These are phyloP conservation scores for Xenopus tropicalis DNA, from an alignment of 2,113 vertebrate genomes.

Conservation along the genomic window UCB_Xtro_10.0 CM004443.2:143396001-143396500, in stretches of 20 bases:
- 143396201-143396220: constrained; percentile 75
- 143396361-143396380: constrained; percentile 81
- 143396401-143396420: constrained; percentile 84
- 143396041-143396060: constrained; percentile 80
- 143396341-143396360: constrained; percentile 71
- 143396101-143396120: constrained; percentile 88
- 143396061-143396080: constrained; percentile 69
- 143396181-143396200: constrained; percentile 73
- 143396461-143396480: constrained; percentile 60
- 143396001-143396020: constrained; percentile 75
- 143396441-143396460: constrained; percentile 67
- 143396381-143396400: constrained; percentile 83
- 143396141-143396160: constrained; percentile 75
- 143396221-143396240: constrained; percentile 72
- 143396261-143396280: constrained; percentile 63
- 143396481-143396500: constrained; percentile 46
- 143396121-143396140: constrained; percentile 79
- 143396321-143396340: constrained; percentile 80
- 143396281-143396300: constrained; percentile 82
- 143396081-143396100: constrained; percentile 84
- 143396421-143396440: constrained; percentile 77
- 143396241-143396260: constrained; percentile 70
- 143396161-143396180: constrained; percentile 49
- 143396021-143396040: constrained; percentile 76
- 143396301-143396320: constrained; percentile 84